Evolutionary conservation across 2,113 vertebrate species (phyloP).

Genomic region (Ceyx melanurus): DNA sequence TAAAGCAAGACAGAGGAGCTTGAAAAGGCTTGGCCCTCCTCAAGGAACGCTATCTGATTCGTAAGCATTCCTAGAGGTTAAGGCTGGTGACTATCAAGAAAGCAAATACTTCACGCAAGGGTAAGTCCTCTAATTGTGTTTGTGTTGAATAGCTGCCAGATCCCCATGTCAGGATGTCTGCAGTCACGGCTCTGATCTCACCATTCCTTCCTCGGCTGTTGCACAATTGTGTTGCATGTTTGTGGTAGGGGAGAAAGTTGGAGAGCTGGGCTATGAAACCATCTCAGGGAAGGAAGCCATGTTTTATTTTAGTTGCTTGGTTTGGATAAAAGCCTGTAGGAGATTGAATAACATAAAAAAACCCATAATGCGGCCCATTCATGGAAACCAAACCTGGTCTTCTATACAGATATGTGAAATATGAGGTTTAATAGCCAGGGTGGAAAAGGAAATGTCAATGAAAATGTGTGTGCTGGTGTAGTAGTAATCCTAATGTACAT

Average conservation of each 20-base stretch:
- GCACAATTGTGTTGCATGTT: constrained; percentile 67
- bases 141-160: constrained; percentile 80
- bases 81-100: constrained; percentile 72
- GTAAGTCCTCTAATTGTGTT: constrained; percentile 83
- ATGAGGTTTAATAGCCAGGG: constrained; percentile 14
- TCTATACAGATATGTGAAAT: constrained; percentile 33
- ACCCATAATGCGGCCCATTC: neutral
- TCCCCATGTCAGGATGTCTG: constrained; percentile 74
- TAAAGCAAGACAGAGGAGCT: constrained; percentile 30
- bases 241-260: constrained; percentile 61
- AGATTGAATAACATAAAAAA: constrained; percentile 54
- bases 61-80: constrained; percentile 74
- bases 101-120: constrained; percentile 81
- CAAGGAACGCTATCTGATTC: constrained; percentile 56
- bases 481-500: neutral
- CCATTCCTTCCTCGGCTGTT: constrained; percentile 44
- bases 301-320: constrained; percentile 69
- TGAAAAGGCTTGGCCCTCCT: constrained; percentile 13
- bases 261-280: constrained; percentile 55
- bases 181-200: constrained; percentile 70
- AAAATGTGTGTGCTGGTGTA: neutral
- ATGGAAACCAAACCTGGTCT: constrained; percentile 40
- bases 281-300: constrained; percentile 59
- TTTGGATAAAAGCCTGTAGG: constrained; percentile 68
- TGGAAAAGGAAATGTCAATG: constrained; percentile 10